These are phyloP conservation scores for Epistrophe eligans DNA, from an alignment of 2,888 invertebrate genomes.

Conservation along the genomic window DNA sequence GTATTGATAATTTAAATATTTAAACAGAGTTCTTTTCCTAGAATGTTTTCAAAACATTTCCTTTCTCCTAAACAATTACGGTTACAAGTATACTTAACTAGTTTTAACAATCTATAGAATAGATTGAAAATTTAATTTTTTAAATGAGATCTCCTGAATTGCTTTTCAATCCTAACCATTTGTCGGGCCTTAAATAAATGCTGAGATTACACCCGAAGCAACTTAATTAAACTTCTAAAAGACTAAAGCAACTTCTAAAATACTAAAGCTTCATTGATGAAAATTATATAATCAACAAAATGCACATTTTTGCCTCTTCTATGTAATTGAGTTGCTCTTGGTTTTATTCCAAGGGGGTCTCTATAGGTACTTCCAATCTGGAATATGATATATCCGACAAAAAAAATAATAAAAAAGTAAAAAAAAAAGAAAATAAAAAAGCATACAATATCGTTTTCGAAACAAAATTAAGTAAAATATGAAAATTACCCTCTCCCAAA, in stretches of 20 bases:
- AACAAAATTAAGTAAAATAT: slow-evolving; percentile 61
- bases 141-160: slow-evolving; percentile 8
- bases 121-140: neutral
- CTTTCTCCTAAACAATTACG: neutral
- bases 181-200: slow-evolving; percentile 8
- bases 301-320: slow-evolving; percentile 11
- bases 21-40: neutral
- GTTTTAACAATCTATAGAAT: neutral
- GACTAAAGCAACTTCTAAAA: slow-evolving; percentile 43
- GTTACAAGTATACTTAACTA: too few relatives aligned
- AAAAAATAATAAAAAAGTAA: too few relatives aligned
- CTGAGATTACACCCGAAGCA: slow-evolving; percentile 12
- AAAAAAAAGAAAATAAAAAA: too few relatives aligned
- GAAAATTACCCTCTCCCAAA: slow-evolving; percentile 45
- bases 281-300: slow-evolving; percentile 8
- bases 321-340: slow-evolving; percentile 9
- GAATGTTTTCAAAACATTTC: neutral
- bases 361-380: slow-evolving; percentile 12
- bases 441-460: slow-evolving; percentile 56
- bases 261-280: neutral
- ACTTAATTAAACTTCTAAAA: slow-evolving; percentile 63
- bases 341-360: slow-evolving; percentile 1
- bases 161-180: neutral
- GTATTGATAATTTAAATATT: neutral
- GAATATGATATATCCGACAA: slow-evolving; percentile 37